Evolutionary conservation across 2,888 invertebrate genomes (phyloP).

Genomic region (Deroplatys truncata): DNA sequence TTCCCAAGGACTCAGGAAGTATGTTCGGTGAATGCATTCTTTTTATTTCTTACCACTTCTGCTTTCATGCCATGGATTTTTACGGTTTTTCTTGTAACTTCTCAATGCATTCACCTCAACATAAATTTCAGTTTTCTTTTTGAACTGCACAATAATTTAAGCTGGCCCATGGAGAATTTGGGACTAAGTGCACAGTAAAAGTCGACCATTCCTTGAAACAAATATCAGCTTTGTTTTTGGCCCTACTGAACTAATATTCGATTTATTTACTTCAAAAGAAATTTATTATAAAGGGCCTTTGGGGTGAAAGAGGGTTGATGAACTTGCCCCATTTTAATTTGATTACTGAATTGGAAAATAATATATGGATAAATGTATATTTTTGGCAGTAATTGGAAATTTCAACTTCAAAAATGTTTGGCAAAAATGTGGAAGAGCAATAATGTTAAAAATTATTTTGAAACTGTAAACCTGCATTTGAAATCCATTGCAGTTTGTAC

Average conservation of each 20-base stretch:
- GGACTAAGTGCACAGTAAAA: not conserved
- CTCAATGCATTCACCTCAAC: constrained; percentile 3
- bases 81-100: not conserved
- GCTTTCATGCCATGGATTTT: not conserved
- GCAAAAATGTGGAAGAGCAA: constrained; percentile 9
- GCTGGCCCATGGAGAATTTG: not conserved
- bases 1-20: not conserved
- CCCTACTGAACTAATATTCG: not conserved
- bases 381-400: not conserved
- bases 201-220: not conserved
- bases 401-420: not conserved
- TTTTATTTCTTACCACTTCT: not conserved
- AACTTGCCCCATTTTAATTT: not conserved
- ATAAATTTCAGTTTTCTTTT: constrained; percentile 5
- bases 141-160: not conserved
- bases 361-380: not conserved
- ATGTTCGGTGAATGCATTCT: constrained; percentile 9
- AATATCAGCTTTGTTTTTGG: not conserved
- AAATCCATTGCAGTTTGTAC: not conserved
- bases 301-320: not conserved
- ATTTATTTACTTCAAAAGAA: not conserved
- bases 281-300: not conserved
- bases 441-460: not conserved
- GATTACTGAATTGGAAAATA: not conserved
- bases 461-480: not conserved